These are phyloP conservation scores for Leptocoma aspasia DNA, from an alignment of 2,113 vertebrate species.

Conservation along the genomic window DNA sequence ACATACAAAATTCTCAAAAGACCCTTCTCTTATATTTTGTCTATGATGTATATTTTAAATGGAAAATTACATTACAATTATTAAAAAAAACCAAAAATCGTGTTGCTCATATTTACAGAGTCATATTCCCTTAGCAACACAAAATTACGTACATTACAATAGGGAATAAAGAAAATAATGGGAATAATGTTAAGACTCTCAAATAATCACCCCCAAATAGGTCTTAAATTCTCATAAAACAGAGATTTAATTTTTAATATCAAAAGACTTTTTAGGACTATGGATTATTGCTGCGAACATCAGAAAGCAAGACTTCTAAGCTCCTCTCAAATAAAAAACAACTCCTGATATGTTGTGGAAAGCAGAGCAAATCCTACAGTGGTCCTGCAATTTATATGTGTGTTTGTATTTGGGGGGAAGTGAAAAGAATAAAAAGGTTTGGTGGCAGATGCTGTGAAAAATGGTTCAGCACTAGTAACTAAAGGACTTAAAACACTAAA, in stretches of 20 bases:
- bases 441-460: not conserved
- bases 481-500: too few relatives aligned
- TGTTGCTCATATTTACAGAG: not conserved
- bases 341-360: not conserved
- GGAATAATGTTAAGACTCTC: not conserved
- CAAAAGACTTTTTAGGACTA: not conserved
- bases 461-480: not conserved
- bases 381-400: not conserved
- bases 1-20: not conserved
- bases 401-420: not conserved
- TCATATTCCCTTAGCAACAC: not conserved
- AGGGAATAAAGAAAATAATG: not conserved
- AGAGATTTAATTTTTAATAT: constrained; percentile 31
- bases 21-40: not conserved
- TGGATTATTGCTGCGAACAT: not conserved
- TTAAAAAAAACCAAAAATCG: not conserved
- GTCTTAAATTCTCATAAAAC: constrained; percentile 1
- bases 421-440: not conserved
- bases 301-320: not conserved
- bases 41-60: not conserved
- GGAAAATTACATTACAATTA: not conserved
- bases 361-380: not conserved
- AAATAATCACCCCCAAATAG: not conserved
- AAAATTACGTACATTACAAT: not conserved
- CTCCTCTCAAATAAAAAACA: not conserved